These are phyloP conservation scores for Chloroceryle inda DNA, from an alignment of 2,797 vertebrate species.

Conservation along the genomic window DNA sequence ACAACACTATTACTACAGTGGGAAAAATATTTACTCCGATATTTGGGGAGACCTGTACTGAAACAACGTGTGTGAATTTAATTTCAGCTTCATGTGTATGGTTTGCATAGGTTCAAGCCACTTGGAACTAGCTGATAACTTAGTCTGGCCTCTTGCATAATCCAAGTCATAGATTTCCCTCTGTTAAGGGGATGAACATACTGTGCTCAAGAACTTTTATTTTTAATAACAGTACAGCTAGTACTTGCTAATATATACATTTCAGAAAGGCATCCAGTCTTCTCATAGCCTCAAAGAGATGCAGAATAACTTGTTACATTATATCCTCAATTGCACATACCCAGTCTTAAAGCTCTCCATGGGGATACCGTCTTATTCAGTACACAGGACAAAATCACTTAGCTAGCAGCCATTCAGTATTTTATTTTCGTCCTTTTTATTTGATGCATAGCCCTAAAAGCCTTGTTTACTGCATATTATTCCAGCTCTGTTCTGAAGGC, in stretches of 20 bases:
- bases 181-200: not conserved
- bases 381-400: slow-evolving; percentile 8
- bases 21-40: not conserved
- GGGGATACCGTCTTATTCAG: slow-evolving; percentile 4
- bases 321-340: not conserved
- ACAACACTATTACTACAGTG: not conserved
- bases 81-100: not conserved
- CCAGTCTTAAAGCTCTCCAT: not conserved
- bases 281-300: not conserved
- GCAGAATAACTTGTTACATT: slow-evolving; percentile 7
- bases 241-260: slow-evolving; percentile 1
- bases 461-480: slow-evolving; percentile 55
- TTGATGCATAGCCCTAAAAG: slow-evolving; percentile 37
- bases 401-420: slow-evolving; percentile 23
- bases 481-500: slow-evolving; percentile 43
- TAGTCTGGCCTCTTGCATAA: not conserved
- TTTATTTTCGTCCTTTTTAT: slow-evolving; percentile 53
- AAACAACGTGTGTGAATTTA: not conserved
- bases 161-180: not conserved
- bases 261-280: not conserved
- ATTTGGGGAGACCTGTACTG: not conserved
- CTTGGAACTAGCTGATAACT: not conserved
- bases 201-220: slow-evolving; percentile 10
- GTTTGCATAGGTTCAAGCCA: not conserved
- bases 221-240: slow-evolving; percentile 27